Evolutionary conservation across 2,888 invertebrate genomes (phyloP), one percentile per base, ranked within the genome.

Genomic region (Epistrophe grossulariae): DNA sequence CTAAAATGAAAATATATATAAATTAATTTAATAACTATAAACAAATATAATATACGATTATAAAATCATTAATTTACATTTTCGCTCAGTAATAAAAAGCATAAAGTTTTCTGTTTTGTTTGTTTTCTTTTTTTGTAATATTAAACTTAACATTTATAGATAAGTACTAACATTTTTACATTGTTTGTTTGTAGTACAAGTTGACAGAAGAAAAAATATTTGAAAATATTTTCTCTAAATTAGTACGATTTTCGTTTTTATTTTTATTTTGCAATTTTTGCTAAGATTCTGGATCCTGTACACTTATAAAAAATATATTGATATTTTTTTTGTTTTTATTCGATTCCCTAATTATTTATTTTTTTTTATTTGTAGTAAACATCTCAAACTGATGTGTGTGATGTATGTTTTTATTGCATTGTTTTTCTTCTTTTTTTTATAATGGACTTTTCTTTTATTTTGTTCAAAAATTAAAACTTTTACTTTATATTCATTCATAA

Each of bases 291-390:
- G 81, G 10, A 72, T 81, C 57, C 77, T 79, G 82, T 85, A 85
- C 82, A 85, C 31, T 79, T 85, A 85, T 85, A 85, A 85, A 85
- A 85, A 85, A 85, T 85, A 85, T 85, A 82, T 82, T 52, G 62
- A 31, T 70, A 31, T 52, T 50, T 66, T 76, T 78, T 71, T 73
- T 76, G 24, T 84, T 7, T 28, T 28, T 6, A 31, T 35, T 60
- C 84, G 76, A 84, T 80, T 66, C 48, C n/a, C 35, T 62, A 17
- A 40, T 71, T 52, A n/a, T 55, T 35, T n/a, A n/a, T n/a, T 43
- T 71, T 48, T 0, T 70, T 68, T 81, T 38, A 55, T 72, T 72
- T 77, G 40, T 78, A 80, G 79, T 74, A 31, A 74, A 79, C 77
- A 50, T 73, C 59, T 84, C 66, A 66, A 77, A 84, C 40, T 85